Conservation (phyloP, 2,797 vertebrate species). For the Heterohyrax brucei region DNA sequence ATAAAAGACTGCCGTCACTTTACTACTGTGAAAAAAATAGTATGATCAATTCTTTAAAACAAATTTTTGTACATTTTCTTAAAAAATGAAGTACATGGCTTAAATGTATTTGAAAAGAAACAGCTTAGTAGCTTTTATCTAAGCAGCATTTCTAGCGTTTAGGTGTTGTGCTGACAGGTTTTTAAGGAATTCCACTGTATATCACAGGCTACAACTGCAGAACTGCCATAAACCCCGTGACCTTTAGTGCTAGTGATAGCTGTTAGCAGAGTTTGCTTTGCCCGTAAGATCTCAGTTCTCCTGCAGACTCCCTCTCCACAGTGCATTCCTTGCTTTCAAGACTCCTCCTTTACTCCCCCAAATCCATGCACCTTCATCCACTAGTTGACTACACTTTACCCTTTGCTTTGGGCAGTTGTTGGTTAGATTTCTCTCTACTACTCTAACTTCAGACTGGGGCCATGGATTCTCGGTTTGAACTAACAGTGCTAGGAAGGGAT, state of each 20-base stretch:
- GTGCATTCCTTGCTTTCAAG: not conserved
- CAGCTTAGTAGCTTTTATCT: not conserved
- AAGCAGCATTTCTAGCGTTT: not conserved
- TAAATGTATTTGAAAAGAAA: conserved; percentile 5
- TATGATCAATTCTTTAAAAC: not conserved
- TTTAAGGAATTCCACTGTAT: not conserved
- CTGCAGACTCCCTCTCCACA: not conserved
- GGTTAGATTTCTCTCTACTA: not conserved
- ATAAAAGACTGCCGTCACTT: not conserved
- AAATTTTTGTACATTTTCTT: not conserved
- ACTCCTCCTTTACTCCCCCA: not conserved
- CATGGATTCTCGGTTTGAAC: not conserved
- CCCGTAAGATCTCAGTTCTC: not conserved
- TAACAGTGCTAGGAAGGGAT: not conserved
- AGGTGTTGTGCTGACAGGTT: not conserved
- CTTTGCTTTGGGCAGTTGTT: not conserved
- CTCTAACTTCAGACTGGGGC: not conserved
- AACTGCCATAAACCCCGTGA: not conserved
- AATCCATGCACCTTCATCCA: not conserved
- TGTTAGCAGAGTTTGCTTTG: not conserved
- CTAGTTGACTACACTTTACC: not conserved
- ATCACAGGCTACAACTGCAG: not conserved
- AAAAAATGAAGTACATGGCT: not conserved
- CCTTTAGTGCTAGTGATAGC: not conserved
- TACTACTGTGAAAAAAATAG: not conserved